Conservation (phyloP, 1,140 invertebrate species). For the Cardiocondyla obscurior region DNA sequence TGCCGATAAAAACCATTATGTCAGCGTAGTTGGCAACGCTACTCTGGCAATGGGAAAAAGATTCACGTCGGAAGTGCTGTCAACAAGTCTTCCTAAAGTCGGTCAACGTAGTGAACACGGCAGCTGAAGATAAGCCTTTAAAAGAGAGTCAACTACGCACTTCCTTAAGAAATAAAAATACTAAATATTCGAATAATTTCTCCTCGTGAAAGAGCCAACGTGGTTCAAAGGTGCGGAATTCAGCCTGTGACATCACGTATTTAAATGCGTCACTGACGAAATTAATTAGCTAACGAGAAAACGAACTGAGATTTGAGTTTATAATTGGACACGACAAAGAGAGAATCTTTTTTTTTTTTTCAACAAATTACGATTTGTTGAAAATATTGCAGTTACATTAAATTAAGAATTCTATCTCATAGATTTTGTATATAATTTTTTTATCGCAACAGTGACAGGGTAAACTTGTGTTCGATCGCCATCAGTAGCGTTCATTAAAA, state of each 20-base stretch:
- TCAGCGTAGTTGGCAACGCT: conserved; percentile 20
- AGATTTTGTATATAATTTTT: neutral
- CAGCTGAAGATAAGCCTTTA: neutral
- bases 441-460: no score
- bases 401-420: neutral
- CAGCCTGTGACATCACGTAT: neutral
- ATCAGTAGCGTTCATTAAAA: neutral
- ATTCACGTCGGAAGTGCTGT: neutral
- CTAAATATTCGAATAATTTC: conserved; percentile 29
- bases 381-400: no score
- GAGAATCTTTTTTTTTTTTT: neutral
- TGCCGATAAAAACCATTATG: neutral
- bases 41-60: neutral
- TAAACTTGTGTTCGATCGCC: neutral
- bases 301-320: neutral
- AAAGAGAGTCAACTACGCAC: neutral
- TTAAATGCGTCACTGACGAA: neutral
- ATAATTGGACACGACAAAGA: neutral
- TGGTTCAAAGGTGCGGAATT: neutral
- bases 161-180: neutral
- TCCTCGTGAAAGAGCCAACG: neutral
- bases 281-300: neutral
- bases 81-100: neutral
- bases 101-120: neutral
- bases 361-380: neutral